Conservation (phyloP, 2,113 vertebrate genomes). For the Thamnaconus septentrionalis region DNA sequence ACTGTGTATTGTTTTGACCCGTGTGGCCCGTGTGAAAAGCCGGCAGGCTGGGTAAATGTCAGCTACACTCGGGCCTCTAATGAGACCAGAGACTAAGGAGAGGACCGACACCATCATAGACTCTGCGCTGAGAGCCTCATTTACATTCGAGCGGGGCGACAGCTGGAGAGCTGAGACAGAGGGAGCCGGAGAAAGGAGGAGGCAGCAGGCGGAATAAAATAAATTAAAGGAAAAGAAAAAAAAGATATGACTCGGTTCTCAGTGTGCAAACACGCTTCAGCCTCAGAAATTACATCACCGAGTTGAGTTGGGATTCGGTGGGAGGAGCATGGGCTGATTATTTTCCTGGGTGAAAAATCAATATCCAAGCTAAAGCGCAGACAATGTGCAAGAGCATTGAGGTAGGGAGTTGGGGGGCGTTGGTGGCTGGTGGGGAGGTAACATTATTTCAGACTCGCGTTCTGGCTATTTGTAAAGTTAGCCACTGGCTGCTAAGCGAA, state of each 20-base stretch:
- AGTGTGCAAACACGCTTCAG: constrained; percentile 15
- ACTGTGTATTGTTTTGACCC: constrained; percentile 58
- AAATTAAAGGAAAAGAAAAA: background rate
- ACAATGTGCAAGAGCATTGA: too few species aligned
- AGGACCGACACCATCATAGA: constrained; percentile 56
- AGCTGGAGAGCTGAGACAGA: constrained; percentile 44
- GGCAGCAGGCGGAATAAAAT: constrained; percentile 1
- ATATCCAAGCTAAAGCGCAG: too few species aligned
- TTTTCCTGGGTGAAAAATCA: background rate
- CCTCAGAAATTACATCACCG: constrained; percentile 3
- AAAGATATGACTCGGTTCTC: constrained; percentile 16
- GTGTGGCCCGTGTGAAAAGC: constrained; percentile 45
- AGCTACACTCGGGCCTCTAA: constrained; percentile 56
- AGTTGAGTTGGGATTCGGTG: background rate
- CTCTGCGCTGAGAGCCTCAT: constrained; percentile 58
- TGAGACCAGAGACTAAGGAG: constrained; percentile 62
- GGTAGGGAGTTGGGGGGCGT: too few species aligned
- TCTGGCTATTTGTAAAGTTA: too few species aligned
- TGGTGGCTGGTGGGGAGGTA: too few species aligned
- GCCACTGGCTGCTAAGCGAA: too few species aligned
- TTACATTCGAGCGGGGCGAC: constrained; percentile 64
- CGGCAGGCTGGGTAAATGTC: constrained; percentile 63
- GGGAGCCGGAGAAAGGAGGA: background rate
- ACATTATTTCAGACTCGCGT: too few species aligned
- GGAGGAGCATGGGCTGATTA: background rate